Base-by-base conservation (phyloP, 2,113 vertebrate genomes). In the Arenaria interpres region DNA sequence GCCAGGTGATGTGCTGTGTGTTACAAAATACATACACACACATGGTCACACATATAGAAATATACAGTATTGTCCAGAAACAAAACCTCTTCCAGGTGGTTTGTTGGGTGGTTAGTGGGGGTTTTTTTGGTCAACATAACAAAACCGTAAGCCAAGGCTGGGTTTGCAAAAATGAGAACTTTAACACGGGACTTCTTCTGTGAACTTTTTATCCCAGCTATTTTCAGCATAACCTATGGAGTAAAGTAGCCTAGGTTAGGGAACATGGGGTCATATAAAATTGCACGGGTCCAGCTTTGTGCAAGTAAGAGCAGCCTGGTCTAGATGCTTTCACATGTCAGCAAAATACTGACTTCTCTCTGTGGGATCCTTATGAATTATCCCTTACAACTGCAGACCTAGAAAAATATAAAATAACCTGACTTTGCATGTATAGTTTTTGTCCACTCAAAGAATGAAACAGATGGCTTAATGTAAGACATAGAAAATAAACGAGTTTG, bases 401-500 rank as follows among this genome's bases (percentile, higher is more conserved):
- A 57, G 74, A 23, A 82, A 91, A 95, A 90, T 80, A 82, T 17
- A 50, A 93, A 97, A 90, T 93, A 72, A 90, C 51, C 75, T 94
- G 80, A 50, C 46, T 84, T 86, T 89, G 78, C 45, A 59, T 48
- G 51, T 78, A 11, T 46, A 69, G 80, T 59, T 86, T 30, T 93
- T 68, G 76, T 85, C 71, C 64, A 43, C 35, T 90, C 48, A 41
- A 94, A 90, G 56, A 88, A 64, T 71, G 45, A 86, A 92, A n/a
- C 67, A 80, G 32, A 27, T 71, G 63, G 53, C 53, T 68, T 63
- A 22, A 71, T 56, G 90, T 80, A 72, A 73, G 59, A 45, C 8
- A 22, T 13, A 30, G 67, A 50, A 83, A 88, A 84, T 33, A 8
- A 60, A 60, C 71, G 20, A 76, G 30, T 10, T 46, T 62, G 50